Evolutionary conservation across 35 echinoderm and acorn worm genomes (phyloP).

Genomic region (Patiria miniata): DNA sequence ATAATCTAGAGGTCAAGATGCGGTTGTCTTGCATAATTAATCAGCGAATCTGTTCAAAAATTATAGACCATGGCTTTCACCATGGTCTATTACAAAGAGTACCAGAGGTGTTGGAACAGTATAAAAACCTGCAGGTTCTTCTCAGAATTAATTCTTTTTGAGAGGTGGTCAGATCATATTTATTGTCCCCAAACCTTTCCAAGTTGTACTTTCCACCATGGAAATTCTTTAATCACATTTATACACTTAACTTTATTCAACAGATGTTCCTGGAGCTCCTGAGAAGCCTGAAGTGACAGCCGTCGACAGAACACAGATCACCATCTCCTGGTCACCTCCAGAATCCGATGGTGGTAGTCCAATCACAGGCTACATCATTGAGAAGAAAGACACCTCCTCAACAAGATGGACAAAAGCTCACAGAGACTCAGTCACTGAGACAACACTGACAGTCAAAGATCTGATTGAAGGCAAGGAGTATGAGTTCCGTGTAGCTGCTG

Average conservation of each 20-base stretch:
- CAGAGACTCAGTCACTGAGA: slow-evolving; percentile 73
- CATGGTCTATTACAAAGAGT: too few species aligned
- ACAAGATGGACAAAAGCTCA: slow-evolving; percentile 76
- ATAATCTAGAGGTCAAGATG: too few species aligned
- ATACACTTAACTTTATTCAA: neutral
- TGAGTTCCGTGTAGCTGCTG: slow-evolving; percentile 66
- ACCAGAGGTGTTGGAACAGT: too few species aligned
- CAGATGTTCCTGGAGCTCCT: slow-evolving; percentile 72
- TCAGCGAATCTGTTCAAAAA: too few species aligned
- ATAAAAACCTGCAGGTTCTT: too few species aligned
- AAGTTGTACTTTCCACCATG: neutral
- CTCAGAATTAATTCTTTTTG: too few species aligned
- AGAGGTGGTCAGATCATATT: neutral
- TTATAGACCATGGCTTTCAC: too few species aligned
- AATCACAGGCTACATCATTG: slow-evolving; percentile 82
- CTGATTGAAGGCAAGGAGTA: slow-evolving; percentile 74
- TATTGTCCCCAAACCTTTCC: neutral
- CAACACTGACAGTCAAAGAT: slow-evolving; percentile 65
- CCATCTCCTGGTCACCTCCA: slow-evolving; percentile 76
- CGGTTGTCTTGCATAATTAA: too few species aligned
- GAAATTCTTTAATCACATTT: neutral
- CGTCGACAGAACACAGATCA: slow-evolving; percentile 62
- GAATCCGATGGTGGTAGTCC: slow-evolving; percentile 79
- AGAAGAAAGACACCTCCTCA: slow-evolving; percentile 78
- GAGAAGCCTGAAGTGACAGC: slow-evolving; percentile 60